Conservation (phyloP, 1,140 invertebrate genomes). For the Brachystomella parvula region DNA sequence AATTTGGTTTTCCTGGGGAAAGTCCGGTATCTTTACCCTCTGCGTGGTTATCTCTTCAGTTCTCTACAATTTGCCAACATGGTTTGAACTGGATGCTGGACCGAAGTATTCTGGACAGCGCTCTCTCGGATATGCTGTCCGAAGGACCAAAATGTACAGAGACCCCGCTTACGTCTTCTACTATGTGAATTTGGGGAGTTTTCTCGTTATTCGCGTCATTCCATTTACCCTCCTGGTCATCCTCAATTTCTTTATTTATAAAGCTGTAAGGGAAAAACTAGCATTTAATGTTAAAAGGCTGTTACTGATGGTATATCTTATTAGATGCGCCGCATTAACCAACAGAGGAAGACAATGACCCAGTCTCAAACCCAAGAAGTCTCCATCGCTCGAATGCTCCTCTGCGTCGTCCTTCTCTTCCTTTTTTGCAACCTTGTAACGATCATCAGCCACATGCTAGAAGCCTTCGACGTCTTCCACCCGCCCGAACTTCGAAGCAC, state of each 20-base stretch:
- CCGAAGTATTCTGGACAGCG: neutral
- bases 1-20: slow-evolving; percentile 78
- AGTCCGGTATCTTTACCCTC: slow-evolving; percentile 73
- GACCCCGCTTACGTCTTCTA: slow-evolving; percentile 67
- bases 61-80: slow-evolving; percentile 74
- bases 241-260: slow-evolving; percentile 81
- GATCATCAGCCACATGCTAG: slow-evolving; percentile 77
- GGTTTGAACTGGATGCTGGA: slow-evolving; percentile 44
- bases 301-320: slow-evolving; percentile 11
- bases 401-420: slow-evolving; percentile 87
- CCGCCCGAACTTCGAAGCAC: neutral
- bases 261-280: slow-evolving; percentile 48
- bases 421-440: slow-evolving; percentile 84
- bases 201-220: slow-evolving; percentile 81
- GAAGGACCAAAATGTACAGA: neutral
- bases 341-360: slow-evolving; percentile 67
- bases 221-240: slow-evolving; percentile 74
- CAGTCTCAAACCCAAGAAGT: slow-evolving; percentile 74
- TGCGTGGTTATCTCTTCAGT: slow-evolving; percentile 69
- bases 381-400: slow-evolving; percentile 83
- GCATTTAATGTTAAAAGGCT: neutral
- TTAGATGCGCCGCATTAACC: slow-evolving; percentile 70
- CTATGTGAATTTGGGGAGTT: slow-evolving; percentile 85
- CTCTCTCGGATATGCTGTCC: neutral
- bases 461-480: slow-evolving; percentile 54